Conservation (phyloP, 2,888 invertebrate genomes). For the Mallateleia sp. region DNA sequence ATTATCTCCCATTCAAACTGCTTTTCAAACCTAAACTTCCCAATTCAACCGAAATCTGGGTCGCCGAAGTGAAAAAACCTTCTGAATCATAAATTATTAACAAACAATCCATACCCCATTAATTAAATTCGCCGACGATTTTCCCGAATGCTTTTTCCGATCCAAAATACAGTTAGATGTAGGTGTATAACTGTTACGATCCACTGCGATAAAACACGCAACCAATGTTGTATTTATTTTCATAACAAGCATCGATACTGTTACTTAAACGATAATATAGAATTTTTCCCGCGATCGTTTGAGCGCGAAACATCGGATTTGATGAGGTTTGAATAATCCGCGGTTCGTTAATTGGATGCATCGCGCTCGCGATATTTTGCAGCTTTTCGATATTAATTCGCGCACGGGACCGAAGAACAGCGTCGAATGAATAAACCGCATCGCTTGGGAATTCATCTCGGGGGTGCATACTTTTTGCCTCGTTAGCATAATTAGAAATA, state of each 20-base stretch:
- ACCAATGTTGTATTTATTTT: slow-evolving; percentile 65
- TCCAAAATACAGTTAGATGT: slow-evolving; percentile 62
- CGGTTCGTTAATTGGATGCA: slow-evolving; percentile 28
- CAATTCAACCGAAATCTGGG: not conserved
- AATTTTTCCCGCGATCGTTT: slow-evolving; percentile 44
- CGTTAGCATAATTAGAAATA: slow-evolving; percentile 44
- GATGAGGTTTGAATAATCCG: slow-evolving; percentile 50
- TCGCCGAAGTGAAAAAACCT: not conserved
- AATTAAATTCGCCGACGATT: slow-evolving; percentile 24
- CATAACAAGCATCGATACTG: slow-evolving; percentile 68
- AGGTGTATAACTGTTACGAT: slow-evolving; percentile 73
- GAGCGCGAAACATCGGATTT: slow-evolving; percentile 27
- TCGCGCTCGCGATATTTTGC: slow-evolving; percentile 17
- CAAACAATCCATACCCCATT: not conserved
- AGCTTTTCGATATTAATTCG: slow-evolving; percentile 41
- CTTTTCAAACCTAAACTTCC: too few relatives aligned
- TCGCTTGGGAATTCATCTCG: slow-evolving; percentile 1
- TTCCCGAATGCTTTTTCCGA: slow-evolving; percentile 28
- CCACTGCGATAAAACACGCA: slow-evolving; percentile 68
- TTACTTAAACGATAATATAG: slow-evolving; percentile 62
- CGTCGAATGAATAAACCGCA: slow-evolving; percentile 37
- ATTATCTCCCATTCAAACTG: too few relatives aligned
- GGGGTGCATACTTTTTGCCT: slow-evolving; percentile 31
- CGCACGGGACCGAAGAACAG: slow-evolving; percentile 9
- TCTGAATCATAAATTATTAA: not conserved